Evolutionary conservation across 1,140 invertebrate genomes (phyloP), one percentile per base, ranked within the genome.

Genomic region (Zaprionus camerounensis): DNA sequence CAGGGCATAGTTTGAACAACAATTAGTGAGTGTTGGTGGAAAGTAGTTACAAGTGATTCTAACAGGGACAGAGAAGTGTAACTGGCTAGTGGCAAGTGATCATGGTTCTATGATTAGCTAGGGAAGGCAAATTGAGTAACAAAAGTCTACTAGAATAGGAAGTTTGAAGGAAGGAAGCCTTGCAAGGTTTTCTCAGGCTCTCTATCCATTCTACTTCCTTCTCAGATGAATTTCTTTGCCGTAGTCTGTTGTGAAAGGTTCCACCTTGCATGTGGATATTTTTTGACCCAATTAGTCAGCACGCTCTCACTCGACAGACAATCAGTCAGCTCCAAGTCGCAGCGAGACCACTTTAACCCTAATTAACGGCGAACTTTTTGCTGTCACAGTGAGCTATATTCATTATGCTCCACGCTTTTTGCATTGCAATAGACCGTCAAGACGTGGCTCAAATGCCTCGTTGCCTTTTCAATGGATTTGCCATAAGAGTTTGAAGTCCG

Each of bases 341-440:
- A 24, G 20, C 49, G 44, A 24, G 61, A 65, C 63, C 74, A 75
- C 82, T 81, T 85, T 69, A 85, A 66, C 71, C 78, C 75, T 85
- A 84, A 85, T 84, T 84, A 84, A 84, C 67, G 78, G 34, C 66
- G 71, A 72, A 53, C 70, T 73, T 65, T 65, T 84, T 24, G 36
- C 63, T 68, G 56, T 58, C 67, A 44, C 41, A 69, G 22, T 71
- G 38, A 62, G 67, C 65, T 77, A 83, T 41, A 58, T 63, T 83
- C 65, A 71, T 81, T 77, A 73, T 80, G 59, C 77, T 64, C 36
- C 41, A 56, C 49, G 65, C 63, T 80, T 71, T 63, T 57, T 67
- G 44, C 59, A 71, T 61, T 56, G 56, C 63, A 44, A 62, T 36
- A 71, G 69, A 67, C 31, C 46, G 55, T 44, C 38, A 63, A 64